Conservation (phyloP, 37 sponge, comb jelly and placozoan species). For the Crambe crambe region DNA sequence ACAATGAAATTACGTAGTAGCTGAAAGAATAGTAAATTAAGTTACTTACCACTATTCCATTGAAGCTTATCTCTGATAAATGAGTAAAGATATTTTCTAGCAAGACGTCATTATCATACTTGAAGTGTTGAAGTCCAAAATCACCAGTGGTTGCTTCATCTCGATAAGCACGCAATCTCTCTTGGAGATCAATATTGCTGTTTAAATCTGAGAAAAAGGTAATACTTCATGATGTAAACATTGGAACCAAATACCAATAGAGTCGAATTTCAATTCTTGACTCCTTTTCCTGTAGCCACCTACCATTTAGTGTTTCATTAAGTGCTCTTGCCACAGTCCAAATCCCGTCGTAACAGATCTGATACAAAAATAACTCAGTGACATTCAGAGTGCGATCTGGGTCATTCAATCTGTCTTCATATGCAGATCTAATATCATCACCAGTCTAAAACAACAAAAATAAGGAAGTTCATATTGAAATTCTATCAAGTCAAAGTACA, state of each 20-base stretch:
- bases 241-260: background rate
- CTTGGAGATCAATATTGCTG: background rate
- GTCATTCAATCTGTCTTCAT: background rate
- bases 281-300: background rate
- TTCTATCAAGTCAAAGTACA: no score
- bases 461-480: background rate
- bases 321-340: slow-evolving; percentile 48
- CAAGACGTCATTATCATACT: slow-evolving; percentile 10
- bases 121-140: slow-evolving; percentile 11
- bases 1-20: no score
- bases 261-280: no score
- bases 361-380: background rate
- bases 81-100: slow-evolving; percentile 7
- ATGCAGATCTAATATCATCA: background rate
- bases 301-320: slow-evolving; percentile 43
- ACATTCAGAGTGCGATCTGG: background rate
- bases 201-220: background rate
- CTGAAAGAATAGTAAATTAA: no score
- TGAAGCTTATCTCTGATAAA: slow-evolving; percentile 8
- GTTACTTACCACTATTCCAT: slow-evolving; percentile 14
- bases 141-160: background rate
- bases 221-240: background rate
- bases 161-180: background rate
- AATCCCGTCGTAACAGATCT: slow-evolving; percentile 42
- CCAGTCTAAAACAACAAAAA: background rate